Base-by-base conservation (phyloP, 2,113 vertebrate species). In the Anguilla japonica region DNA sequence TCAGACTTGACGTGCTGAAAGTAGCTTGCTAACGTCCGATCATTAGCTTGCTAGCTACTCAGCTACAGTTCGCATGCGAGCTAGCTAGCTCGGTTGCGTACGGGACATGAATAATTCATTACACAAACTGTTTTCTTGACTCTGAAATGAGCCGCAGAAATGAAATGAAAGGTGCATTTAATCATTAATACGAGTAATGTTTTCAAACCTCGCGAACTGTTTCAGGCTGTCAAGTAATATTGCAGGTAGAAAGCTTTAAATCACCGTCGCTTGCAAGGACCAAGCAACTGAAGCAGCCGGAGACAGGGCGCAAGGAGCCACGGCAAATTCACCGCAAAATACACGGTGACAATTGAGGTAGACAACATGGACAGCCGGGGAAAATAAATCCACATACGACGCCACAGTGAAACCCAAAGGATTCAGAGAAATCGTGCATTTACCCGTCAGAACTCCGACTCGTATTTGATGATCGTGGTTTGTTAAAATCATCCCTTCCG, bases 391-490 rank as follows among this genome's bases (percentile, higher is more conserved):
- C 80, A 40, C 5, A 41, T 83, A 84, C 14, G 40, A 7, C 71
- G 8, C 82, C 82, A 40, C 41, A 14, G 29, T 78, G 9, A 22
- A 83, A 53, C 9, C 50, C 79, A 82, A 63, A 13, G 0, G 18
- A 8, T 6, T 0, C 1, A 7, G 63, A 34, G 13, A 56, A 34
- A 85, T 85, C 14, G 83, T 4, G 14, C 18, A 83, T 63, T 96
- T 95, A 99, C 98, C 98, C 93, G 98, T 99, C 90, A 98, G 93
- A 82, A 99, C 97, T 85, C 97, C 98, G 86, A 98, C 97, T 80
- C 98, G 97, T 91, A 97, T 98, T 94, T 98, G 97, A 95, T 98
- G 97, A 93, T 98, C 97, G 96, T 99, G 97, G 96, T 98, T 99
- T 75, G 97, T 98, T 93, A 99, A 95, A 93, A 97, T 96, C 97